A percentile compares a stretch with the other conserved stretches of the same genome.
phyloP scores from a whole-genome alignment of 2,797 vertebrate genomes.

The Nannoperca obscura region DNA sequence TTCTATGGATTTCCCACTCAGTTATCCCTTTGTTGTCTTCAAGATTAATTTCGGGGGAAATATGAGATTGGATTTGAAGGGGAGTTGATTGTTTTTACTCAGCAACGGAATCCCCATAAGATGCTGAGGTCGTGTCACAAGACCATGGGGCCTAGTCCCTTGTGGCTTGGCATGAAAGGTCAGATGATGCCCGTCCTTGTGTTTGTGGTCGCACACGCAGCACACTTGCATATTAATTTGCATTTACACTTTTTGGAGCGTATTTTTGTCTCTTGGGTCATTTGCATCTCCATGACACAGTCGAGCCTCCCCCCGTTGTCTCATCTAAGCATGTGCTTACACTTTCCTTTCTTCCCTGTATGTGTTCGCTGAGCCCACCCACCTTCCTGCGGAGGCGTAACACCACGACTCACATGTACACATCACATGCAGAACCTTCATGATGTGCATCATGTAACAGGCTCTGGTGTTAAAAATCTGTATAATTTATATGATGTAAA shows the following conservation, averaged over 20 bases:
- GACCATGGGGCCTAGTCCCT: conserved; percentile 45
- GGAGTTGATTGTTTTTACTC: conserved; percentile 59
- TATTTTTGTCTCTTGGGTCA: conserved; percentile 50
- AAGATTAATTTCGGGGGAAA: conserved; percentile 55
- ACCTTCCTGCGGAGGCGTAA: not conserved
- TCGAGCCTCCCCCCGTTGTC: conserved; percentile 1
- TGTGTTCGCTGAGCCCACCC: conserved; percentile 7
- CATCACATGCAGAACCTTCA: not conserved
- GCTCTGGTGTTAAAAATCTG: not conserved
- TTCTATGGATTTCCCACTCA: conserved; percentile 35
- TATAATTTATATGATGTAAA: not conserved
- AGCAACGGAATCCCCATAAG: conserved; percentile 67
- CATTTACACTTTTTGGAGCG: conserved; percentile 31
- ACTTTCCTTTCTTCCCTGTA: conserved; percentile 11
- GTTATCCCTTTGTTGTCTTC: conserved; percentile 61
- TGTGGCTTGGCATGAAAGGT: conserved; percentile 67
- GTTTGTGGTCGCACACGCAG: not conserved
- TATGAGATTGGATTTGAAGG: conserved; percentile 54
- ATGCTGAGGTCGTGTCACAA: conserved; percentile 44
- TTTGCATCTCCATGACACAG: conserved; percentile 68
- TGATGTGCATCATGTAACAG: not conserved
- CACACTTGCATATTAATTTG: conserved; percentile 53
- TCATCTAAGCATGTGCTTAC: conserved; percentile 5
- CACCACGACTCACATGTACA: not conserved
- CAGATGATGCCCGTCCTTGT: conserved; percentile 46